phyloP scores from a whole-genome alignment of 2,113 vertebrate genomes.

The Tiliqua scincoides region DNA sequence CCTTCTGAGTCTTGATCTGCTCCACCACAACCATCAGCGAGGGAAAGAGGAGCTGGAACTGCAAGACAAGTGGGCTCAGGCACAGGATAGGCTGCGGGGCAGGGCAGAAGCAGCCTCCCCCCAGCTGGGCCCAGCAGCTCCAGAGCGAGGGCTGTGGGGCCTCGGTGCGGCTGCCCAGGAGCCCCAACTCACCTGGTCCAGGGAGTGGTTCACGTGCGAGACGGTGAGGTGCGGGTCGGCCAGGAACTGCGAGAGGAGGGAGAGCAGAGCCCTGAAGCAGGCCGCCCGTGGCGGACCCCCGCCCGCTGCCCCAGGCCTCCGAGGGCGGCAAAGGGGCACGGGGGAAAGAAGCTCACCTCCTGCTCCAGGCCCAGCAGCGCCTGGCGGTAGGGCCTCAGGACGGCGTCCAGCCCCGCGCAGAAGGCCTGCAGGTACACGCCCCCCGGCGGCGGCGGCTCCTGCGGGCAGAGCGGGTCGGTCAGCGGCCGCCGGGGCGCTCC shows the following conservation, averaged over 20 bases:
- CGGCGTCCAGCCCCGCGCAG: conserved; percentile 94
- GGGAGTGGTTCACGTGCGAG: conserved; percentile 94
- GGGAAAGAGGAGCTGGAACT: conserved; percentile 98
- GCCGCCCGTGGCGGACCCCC: no score
- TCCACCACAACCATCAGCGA: conserved; percentile 97
- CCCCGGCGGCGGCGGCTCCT: conserved; percentile 90
- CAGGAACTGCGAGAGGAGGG: conserved; percentile 83
- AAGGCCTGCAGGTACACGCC: conserved; percentile 95
- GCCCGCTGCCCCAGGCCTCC: no score
- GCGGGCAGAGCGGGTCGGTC: conserved; percentile 44
- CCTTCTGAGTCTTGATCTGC: conserved; percentile 96
- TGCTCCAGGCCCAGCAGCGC: conserved; percentile 94
- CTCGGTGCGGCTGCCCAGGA: no score
- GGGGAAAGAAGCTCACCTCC: conserved; percentile 85
- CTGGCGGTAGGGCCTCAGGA: conserved; percentile 95
- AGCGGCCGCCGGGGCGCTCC: no score
- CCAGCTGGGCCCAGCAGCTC: no score
- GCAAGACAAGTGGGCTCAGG: conserved; percentile 36
- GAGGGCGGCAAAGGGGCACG: no score
- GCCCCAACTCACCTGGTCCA: conserved; percentile 94
- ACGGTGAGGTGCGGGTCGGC: conserved; percentile 95
- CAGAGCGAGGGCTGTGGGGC: no score
- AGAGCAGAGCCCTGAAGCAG: neutral
- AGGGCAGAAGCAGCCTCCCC: neutral
- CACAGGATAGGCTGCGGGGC: conserved; percentile 5